Base-by-base conservation (phyloP, 2,113 vertebrate species). In the Atrichornis clamosus region DNA sequence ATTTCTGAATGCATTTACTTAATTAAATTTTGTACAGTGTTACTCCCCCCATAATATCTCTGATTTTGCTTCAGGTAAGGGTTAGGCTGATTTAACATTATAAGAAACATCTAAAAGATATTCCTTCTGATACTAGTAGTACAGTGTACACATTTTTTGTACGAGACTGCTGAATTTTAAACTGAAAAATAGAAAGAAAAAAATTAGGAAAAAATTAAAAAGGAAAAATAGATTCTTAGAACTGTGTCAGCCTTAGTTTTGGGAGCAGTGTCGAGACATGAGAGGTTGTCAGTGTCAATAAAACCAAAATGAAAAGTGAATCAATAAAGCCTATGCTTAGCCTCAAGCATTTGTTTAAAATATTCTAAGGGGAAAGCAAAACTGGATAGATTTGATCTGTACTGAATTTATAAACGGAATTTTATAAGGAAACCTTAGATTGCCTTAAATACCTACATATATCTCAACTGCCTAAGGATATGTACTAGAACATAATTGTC, bases 171-270 rank as follows among this genome's bases (percentile, higher is more conserved):
- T 6, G 67, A 50, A 64, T 77, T 83, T 69, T 52, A 77, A 88
- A 55, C 15, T 44, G 27, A 77, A 92, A 50, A 2, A 72, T 8
- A 16, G 20, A 67, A 78, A 84, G 50, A 18, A 52, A 60, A 55
- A 74, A 47, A n/a, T n/a, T n/a, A n/a, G n/a, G 11, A 46, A 41
- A 67, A 67, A 65, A 47, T 15, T 2, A 0, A 44, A 55, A 70
- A 56, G 2, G 6, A 74, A 12, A 37, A 56, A 42, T 15, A 65
- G 6, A 42, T 78, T 65, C 30, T 46, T 33, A 52, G 30, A 35
- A 60, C 42, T 0, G 0, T 67, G 33, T 1, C 16, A 26, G 14
- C 4, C 18, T 75, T 62, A 33, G 3, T 44, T 91, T 79, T 62
- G 11, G 56, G 58, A 82, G 44, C 10, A 41, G 9, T 41, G 17